Percentiles rank a stretch among this genome's conserved stretches.
These are phyloP conservation scores for Eolophus roseicapilla DNA, from an alignment of 2,113 vertebrate species.

Conservation along the genomic window DNA sequence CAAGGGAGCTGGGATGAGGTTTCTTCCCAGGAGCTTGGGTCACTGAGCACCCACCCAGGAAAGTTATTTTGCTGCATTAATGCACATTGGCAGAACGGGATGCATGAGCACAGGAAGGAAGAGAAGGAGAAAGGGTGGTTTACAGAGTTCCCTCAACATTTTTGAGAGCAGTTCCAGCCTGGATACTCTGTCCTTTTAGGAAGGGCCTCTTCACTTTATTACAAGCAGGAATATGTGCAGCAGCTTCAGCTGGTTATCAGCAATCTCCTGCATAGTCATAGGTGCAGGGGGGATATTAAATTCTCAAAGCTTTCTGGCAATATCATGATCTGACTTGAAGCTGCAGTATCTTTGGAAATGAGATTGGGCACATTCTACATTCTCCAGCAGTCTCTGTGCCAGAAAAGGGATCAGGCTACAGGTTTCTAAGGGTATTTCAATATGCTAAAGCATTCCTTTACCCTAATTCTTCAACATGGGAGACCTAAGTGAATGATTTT, in stretches of 20 bases:
- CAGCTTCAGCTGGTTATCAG: constrained; percentile 1
- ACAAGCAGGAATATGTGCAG: background rate
- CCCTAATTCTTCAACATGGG: background rate
- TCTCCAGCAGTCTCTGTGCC: background rate
- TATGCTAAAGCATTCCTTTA: constrained; percentile 27
- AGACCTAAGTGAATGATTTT: background rate
- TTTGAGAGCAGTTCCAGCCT: constrained; percentile 11
- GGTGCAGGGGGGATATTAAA: constrained; percentile 52
- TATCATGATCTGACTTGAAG: background rate
- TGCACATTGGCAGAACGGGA: background rate
- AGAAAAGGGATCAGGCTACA: constrained; percentile 27
- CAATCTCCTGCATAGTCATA: constrained; percentile 20
- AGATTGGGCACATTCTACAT: background rate
- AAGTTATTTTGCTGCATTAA: background rate
- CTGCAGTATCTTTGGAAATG: background rate
- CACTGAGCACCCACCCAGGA: background rate
- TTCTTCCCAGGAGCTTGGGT: background rate
- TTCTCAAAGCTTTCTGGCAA: constrained; percentile 12
- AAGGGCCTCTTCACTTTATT: constrained; percentile 21
- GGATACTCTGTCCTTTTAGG: background rate
- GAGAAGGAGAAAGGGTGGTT: background rate
- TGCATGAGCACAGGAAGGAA: constrained; percentile 12
- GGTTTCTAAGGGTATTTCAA: constrained; percentile 7
- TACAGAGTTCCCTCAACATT: background rate
- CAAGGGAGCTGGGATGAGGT: background rate